A percentile compares a stretch with the other conserved stretches of the same genome.
Conservation (phyloP, 2,797 vertebrate species). For the Typhlichthys eigenmanni region DNA sequence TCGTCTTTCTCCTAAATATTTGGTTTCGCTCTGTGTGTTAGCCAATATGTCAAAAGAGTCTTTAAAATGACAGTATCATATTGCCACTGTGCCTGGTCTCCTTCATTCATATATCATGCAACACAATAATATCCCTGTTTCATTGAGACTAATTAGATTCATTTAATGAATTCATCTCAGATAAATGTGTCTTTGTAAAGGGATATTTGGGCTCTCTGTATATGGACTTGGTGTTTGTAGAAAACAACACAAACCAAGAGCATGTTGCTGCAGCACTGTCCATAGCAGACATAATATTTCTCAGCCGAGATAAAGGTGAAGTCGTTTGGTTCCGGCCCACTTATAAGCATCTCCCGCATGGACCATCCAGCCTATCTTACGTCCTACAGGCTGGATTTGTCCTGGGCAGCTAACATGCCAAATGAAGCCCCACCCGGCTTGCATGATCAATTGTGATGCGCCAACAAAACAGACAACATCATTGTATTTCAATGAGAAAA, state of each 20-base stretch:
- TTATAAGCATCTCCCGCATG: constrained; percentile 58
- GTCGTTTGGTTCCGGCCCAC: constrained; percentile 50
- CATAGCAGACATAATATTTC: constrained; percentile 50
- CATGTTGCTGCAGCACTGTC: constrained; percentile 44
- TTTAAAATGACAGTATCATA: constrained; percentile 1
- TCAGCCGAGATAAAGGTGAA: constrained; percentile 52
- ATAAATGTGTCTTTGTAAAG: constrained; percentile 7
- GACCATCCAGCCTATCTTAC: constrained; percentile 44
- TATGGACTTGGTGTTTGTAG: constrained; percentile 18
- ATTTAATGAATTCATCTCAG: constrained; percentile 8
- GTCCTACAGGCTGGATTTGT: constrained; percentile 2
- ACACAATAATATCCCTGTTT: neutral
- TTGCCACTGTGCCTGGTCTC: neutral
- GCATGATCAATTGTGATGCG: too few relatives aligned
- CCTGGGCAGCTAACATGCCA: constrained; percentile 58
- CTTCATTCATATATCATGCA: neutral
- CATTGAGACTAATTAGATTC: constrained; percentile 24
- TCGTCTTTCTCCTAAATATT: neutral
- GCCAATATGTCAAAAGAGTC: constrained; percentile 3
- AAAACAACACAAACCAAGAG: too few relatives aligned
- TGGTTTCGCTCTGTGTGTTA: neutral
- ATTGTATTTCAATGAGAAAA: too few relatives aligned
- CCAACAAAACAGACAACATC: too few relatives aligned
- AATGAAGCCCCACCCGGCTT: constrained; percentile 36
- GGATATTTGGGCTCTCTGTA: constrained; percentile 28